These are phyloP conservation scores for Phenganax subtilis DNA, from an alignment of 92 coral and sea anemone species.

Conservation along the genomic window DNA sequence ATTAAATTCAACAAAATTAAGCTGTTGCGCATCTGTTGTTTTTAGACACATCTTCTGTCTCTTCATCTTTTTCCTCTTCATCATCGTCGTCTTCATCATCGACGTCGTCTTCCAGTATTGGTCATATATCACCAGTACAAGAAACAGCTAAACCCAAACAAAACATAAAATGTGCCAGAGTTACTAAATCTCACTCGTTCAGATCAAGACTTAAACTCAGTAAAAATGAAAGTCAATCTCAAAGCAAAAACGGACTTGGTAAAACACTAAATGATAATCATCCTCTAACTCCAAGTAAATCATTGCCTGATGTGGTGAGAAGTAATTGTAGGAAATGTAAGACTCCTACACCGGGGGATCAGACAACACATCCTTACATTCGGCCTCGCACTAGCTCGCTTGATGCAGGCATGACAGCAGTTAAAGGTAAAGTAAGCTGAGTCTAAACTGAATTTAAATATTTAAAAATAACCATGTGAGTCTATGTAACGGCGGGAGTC, in stretches of 20 bases:
- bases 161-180: slow-evolving; percentile 9
- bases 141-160: slow-evolving; percentile 24
- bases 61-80: slow-evolving; percentile 18
- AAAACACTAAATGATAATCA: slow-evolving; percentile 40
- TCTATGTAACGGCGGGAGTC: neutral
- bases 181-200: slow-evolving; percentile 39
- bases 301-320: slow-evolving; percentile 34
- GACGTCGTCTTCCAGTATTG: slow-evolving; percentile 29
- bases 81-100: slow-evolving; percentile 38
- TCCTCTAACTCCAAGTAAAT: slow-evolving; percentile 27
- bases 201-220: slow-evolving; percentile 40
- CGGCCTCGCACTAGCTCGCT: slow-evolving; percentile 44
- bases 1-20: too few species aligned
- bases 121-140: slow-evolving; percentile 35
- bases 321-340: slow-evolving; percentile 28
- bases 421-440: slow-evolving; percentile 31
- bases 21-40: neutral
- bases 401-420: slow-evolving; percentile 38
- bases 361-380: slow-evolving; percentile 31
- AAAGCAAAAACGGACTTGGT: slow-evolving; percentile 14
- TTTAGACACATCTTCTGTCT: slow-evolving; percentile 11
- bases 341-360: slow-evolving; percentile 38
- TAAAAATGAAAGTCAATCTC: slow-evolving; percentile 30
- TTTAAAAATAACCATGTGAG: neutral
- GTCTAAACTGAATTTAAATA: neutral